Conservation (phyloP, 2,797 vertebrate genomes). For the Syndactyla subalaris region DNA sequence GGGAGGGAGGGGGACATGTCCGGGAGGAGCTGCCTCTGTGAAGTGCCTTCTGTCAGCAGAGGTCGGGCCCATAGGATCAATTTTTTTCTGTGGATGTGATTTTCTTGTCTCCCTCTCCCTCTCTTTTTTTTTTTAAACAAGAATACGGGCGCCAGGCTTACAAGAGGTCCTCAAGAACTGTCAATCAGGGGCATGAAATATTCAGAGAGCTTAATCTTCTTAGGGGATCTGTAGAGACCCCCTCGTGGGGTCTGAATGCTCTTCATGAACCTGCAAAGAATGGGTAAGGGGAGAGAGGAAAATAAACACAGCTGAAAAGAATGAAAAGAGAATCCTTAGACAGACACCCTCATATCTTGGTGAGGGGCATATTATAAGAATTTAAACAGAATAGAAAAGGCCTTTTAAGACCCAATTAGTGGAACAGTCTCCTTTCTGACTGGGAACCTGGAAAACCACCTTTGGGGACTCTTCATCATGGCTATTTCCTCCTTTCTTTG, state of each 20-base stretch:
- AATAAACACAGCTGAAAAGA: constrained; percentile 66
- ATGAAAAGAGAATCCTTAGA: constrained; percentile 58
- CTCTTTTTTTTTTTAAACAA: constrained; percentile 45
- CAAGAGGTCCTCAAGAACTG: constrained; percentile 78
- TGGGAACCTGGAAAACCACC: not conserved
- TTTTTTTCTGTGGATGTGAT: constrained; percentile 58
- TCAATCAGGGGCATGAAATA: constrained; percentile 84
- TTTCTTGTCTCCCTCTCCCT: constrained; percentile 2
- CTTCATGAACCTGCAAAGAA: constrained; percentile 62
- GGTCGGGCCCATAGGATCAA: constrained; percentile 70
- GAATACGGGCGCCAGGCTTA: constrained; percentile 80
- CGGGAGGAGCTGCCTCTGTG: not conserved
- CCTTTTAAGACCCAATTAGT: constrained; percentile 58
- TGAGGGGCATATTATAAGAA: constrained; percentile 58
- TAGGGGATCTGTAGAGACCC: constrained; percentile 72
- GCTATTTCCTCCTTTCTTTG: not conserved
- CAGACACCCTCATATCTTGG: constrained; percentile 43
- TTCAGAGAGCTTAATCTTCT: constrained; percentile 79
- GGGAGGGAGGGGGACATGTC: not conserved
- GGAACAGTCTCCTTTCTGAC: constrained; percentile 32
- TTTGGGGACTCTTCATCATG: not conserved
- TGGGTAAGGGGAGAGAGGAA: not conserved
- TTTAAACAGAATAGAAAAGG: constrained; percentile 52
- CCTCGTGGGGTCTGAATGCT: constrained; percentile 61
- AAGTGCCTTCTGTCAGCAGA: constrained; percentile 52